phyloP scores from a whole-genome alignment of 2,113 vertebrate species.

The Ceyx melanurus region DNA sequence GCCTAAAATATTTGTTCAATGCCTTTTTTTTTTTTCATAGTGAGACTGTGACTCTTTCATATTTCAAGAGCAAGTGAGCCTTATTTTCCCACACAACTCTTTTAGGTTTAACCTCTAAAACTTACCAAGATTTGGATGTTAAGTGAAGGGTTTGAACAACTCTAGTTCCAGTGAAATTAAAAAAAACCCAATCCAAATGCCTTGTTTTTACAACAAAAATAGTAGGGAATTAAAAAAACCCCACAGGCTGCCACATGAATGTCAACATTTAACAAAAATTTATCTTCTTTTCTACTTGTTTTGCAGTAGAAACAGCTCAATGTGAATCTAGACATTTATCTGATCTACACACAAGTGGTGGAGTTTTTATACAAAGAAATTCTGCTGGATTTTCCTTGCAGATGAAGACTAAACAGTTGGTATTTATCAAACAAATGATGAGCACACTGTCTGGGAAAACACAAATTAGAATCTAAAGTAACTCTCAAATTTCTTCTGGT shows the following conservation, averaged over 20 bases:
- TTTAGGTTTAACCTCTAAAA: not conserved
- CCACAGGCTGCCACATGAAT: not conserved
- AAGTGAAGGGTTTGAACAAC: not conserved
- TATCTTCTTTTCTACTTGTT: not conserved
- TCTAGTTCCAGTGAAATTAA: not conserved
- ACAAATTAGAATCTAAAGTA: not conserved
- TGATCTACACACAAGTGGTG: not conserved
- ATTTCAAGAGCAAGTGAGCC: not conserved
- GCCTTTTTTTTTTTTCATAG: not conserved
- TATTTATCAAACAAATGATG: constrained; percentile 2
- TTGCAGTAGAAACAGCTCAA: not conserved
- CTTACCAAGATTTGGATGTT: not conserved
- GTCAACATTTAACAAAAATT: not conserved
- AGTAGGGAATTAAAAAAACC: fast-evolving
- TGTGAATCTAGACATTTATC: not conserved
- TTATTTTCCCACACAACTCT: not conserved
- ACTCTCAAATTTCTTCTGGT: not conserved
- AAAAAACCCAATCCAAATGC: not conserved
- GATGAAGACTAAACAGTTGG: not conserved
- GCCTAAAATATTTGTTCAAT: not conserved
- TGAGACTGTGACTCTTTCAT: not conserved
- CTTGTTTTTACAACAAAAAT: not conserved
- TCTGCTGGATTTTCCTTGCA: not conserved
- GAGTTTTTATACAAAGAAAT: not conserved
- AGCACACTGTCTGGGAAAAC: not conserved